A percentile compares a stretch with the other conserved stretches of the same genome.
phyloP scores from a whole-genome alignment of 2,113 vertebrate species.

The Corythaixoides concolor region DNA sequence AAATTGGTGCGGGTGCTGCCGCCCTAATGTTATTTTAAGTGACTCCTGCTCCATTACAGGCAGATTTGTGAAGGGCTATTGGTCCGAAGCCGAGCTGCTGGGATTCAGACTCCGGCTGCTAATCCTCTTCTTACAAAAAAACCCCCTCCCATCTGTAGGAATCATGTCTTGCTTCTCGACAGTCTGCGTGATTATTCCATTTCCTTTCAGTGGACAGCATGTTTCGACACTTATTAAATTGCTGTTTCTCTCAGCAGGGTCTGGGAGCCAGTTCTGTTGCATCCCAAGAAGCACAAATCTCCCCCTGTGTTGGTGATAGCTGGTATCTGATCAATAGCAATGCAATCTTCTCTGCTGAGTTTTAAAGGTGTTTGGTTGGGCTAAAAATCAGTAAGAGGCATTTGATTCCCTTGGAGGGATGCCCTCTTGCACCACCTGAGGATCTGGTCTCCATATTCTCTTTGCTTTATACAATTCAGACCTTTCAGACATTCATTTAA shows the following conservation, averaged over 20 bases:
- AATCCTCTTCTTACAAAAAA: neutral
- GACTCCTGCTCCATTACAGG: neutral
- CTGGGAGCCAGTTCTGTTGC: neutral
- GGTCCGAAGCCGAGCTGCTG: fast-evolving
- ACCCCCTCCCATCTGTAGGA: neutral
- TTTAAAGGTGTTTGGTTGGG: neutral
- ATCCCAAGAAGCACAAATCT: neutral
- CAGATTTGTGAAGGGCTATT: neutral
- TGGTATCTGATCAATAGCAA: neutral
- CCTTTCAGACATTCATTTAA: neutral
- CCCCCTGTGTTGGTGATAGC: neutral
- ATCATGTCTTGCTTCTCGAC: neutral
- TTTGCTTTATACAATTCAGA: neutral
- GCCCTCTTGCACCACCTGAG: neutral
- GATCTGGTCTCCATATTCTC: neutral
- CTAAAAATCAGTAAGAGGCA: neutral
- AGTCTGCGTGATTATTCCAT: neutral
- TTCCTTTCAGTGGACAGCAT: neutral
- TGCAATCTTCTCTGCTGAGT: neutral
- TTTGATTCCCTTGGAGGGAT: neutral
- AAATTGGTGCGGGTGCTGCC: neutral
- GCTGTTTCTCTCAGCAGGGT: conserved; percentile 12
- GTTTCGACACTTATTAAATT: neutral
- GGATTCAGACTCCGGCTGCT: neutral
- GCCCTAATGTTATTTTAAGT: conserved; percentile 2